Conservation (phyloP, 2,113 vertebrate species). For the Cyanoramphus novaezelandiae region DNA sequence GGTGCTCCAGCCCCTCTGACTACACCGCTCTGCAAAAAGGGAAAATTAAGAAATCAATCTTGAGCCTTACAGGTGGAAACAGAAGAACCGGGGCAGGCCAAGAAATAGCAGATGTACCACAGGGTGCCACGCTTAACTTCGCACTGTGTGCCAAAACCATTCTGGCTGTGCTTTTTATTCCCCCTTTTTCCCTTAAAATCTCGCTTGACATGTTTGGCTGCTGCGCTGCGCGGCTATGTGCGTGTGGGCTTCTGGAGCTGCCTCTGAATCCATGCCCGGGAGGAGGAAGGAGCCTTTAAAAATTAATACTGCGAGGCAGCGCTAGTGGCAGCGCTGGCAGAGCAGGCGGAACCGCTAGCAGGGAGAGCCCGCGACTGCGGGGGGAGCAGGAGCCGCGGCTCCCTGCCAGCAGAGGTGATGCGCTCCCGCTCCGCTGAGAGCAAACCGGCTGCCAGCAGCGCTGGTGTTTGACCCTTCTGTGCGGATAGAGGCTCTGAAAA, state of each 20-base stretch:
- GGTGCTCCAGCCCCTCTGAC: slow-evolving; percentile 51
- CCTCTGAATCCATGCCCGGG: slow-evolving; percentile 40
- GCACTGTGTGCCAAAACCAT: not conserved
- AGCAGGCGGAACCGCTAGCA: not conserved
- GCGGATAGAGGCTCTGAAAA: slow-evolving; percentile 51
- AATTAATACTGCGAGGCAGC: slow-evolving; percentile 59
- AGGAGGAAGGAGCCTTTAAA: slow-evolving; percentile 60
- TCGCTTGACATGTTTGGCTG: slow-evolving; percentile 14
- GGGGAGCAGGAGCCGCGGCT: not conserved
- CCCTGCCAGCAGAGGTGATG: slow-evolving; percentile 53
- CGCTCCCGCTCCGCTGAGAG: not conserved
- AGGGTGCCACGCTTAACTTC: not conserved
- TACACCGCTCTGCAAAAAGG: not conserved
- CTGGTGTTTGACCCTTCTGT: slow-evolving; percentile 25
- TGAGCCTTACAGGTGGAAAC: slow-evolving; percentile 35
- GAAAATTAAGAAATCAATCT: slow-evolving; percentile 33
- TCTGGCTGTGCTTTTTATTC: slow-evolving; percentile 23
- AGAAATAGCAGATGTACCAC: not conserved
- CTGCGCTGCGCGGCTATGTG: not conserved
- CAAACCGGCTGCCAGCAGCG: slow-evolving; percentile 3
- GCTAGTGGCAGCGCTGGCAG: slow-evolving; percentile 47
- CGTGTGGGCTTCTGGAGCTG: slow-evolving; percentile 50
- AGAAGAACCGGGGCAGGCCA: not conserved
- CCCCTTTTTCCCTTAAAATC: slow-evolving; percentile 34
- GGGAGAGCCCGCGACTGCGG: slow-evolving; percentile 9